Evolutionary conservation across 2,797 vertebrate species (phyloP), one percentile per base, ranked within the genome.

Genomic region (Micrastur ruficollis): DNA sequence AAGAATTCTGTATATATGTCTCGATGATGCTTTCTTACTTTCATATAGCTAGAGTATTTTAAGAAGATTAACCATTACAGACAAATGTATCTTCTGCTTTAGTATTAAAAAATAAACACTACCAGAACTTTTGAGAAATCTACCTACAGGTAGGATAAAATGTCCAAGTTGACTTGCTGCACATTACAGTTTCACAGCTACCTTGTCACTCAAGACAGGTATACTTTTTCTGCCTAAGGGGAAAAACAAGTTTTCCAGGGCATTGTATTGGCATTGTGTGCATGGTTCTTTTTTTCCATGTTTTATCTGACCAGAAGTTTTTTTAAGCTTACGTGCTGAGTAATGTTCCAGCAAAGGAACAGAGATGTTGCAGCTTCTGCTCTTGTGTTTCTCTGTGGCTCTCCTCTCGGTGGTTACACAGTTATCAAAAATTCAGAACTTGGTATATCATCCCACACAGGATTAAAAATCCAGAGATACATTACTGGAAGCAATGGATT

Each of bases 281-380:
- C 3, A 3, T 3, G 5, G 26, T 14, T 61, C 14, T 61, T 53
- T 29, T 36, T 52, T 58, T 2, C 14, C 19, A 21, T 1, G 0
- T 29, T 61, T 46, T 65, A 47, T 40, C n/a, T 53, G 36, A 58
- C 42, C 6, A 27, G 27, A 80, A 58, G 5, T 3, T 53, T 74
- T 44, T 79, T 83, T n/a, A 90, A 72, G 22, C 20, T 62, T 74
- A 10, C 17, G 20, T 46, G 58, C 62, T 40, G n/a, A 61, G 34
- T 47, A 62, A 32, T 8, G 16, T 47, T 67, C 67, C 61, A 53
- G 20, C 27, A 29, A 55, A 50, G 22, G 22, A 73, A 50, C 18
- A 55, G 8, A 42, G 5, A 17, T 3, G 1, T 38, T 72, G 36
- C 29, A 18, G 29, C 14, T 87, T 81, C 29, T 63, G 18, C 26